Conservation (phyloP, 1,140 invertebrate genomes). For the silkworm (Bombyx mori) region DNA sequence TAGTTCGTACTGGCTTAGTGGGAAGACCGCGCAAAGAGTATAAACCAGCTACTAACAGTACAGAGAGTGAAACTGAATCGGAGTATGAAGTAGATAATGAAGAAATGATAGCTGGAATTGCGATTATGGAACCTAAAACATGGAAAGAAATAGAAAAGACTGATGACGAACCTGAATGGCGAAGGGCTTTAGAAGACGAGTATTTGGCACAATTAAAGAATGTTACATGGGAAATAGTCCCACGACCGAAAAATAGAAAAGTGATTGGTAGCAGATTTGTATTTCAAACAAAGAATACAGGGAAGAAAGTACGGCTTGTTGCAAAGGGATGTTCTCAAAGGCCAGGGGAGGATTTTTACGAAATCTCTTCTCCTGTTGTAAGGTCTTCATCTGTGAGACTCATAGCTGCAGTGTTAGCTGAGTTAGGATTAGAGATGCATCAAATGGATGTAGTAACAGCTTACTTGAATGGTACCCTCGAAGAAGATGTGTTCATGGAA, state of each 20-base stretch:
- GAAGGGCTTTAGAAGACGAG: conserved; percentile 20
- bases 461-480: conserved; percentile 21
- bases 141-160: conserved; percentile 16
- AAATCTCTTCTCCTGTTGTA: conserved; percentile 18
- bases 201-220: conserved; percentile 22
- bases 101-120: conserved; percentile 8
- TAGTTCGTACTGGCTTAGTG: conserved; percentile 12
- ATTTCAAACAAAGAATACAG: conserved; percentile 11
- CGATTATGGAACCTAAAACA: conserved; percentile 12
- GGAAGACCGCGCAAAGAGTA: conserved; percentile 14
- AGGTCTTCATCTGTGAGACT: conserved; percentile 20
- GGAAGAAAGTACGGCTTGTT: conserved; percentile 18
- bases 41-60: conserved; percentile 2
- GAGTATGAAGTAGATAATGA: conserved; percentile 9
- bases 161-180: conserved; percentile 12
- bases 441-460: conserved; percentile 25
- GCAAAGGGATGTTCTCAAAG: conserved; percentile 21
- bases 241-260: conserved; percentile 18
- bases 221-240: conserved; percentile 19
- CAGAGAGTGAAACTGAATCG: conserved; percentile 4
- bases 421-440: conserved; percentile 18
- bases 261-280: conserved; percentile 19
- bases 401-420: conserved; percentile 18
- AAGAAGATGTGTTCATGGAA: conserved; percentile 22
- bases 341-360: conserved; percentile 25